Conservation (phyloP, 2,888 invertebrate species). For the Eupsilia transversa region DNA sequence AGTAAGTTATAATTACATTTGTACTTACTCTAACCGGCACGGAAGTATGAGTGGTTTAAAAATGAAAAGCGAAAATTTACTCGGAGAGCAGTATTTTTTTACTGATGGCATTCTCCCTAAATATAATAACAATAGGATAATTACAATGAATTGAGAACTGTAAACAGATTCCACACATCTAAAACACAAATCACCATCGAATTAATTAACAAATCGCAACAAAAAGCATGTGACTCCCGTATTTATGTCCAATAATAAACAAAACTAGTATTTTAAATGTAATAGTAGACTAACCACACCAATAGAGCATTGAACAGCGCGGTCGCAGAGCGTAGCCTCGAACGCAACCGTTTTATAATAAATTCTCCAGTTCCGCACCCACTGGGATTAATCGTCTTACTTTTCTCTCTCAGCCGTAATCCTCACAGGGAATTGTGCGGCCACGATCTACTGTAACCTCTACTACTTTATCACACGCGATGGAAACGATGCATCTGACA, state of each 20-base stretch:
- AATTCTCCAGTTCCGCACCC: constrained; percentile 85
- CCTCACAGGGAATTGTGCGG: constrained; percentile 88
- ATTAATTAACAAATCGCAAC: constrained; percentile 41
- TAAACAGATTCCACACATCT: constrained; percentile 9
- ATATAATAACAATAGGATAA: not conserved
- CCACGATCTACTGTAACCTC: constrained; percentile 80
- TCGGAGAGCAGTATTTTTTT: constrained; percentile 11
- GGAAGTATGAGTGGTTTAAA: no score
- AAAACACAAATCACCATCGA: constrained; percentile 34
- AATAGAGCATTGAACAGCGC: constrained; percentile 76
- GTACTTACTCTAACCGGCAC: no score
- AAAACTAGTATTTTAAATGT: constrained; percentile 62
- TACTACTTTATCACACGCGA: constrained; percentile 74
- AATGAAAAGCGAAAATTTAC: constrained; percentile 24
- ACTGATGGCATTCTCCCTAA: not conserved
- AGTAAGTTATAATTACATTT: constrained; percentile 62
- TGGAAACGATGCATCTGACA: constrained; percentile 67
- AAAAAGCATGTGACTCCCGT: constrained; percentile 8
- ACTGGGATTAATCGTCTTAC: constrained; percentile 90
- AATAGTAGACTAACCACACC: constrained; percentile 72
- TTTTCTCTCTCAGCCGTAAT: constrained; percentile 88
- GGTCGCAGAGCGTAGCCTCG: constrained; percentile 70
- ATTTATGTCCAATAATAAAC: constrained; percentile 47
- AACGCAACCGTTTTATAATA: constrained; percentile 88
- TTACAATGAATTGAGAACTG: not conserved